Conservation (phyloP, 2,113 vertebrate genomes). For the Ranitomeya variabilis region DNA sequence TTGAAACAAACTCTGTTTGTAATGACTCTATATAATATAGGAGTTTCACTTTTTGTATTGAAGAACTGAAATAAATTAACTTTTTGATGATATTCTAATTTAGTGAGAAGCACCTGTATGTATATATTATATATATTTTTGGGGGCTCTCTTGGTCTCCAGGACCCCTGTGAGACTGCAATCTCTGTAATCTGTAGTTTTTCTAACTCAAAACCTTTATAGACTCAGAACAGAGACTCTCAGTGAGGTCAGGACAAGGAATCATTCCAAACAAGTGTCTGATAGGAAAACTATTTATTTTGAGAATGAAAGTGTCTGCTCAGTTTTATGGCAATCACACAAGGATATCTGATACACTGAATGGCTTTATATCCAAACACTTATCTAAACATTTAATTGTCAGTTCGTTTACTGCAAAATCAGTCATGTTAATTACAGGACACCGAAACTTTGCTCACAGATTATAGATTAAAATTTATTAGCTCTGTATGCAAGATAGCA, state of each 20-base stretch:
- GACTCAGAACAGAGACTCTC: background rate
- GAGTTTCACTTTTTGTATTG: too few relatives aligned
- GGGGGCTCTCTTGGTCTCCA: too few relatives aligned
- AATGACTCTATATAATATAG: too few relatives aligned
- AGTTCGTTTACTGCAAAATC: too few relatives aligned
- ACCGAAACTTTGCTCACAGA: background rate
- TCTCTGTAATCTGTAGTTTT: background rate
- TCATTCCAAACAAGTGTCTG: background rate
- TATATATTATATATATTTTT: too few relatives aligned
- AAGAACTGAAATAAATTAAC: too few relatives aligned
- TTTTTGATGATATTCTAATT: too few relatives aligned
- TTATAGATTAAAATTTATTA: background rate
- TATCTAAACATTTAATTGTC: too few relatives aligned
- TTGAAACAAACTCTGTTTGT: too few relatives aligned
- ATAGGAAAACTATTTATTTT: background rate
- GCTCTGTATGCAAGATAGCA: background rate
- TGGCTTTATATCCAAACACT: too few relatives aligned
- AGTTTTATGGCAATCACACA: background rate
- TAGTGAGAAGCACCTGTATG: too few relatives aligned
- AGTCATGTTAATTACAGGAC: background rate
- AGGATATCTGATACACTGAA: background rate
- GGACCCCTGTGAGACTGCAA: too few relatives aligned
- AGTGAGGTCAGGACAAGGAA: background rate
- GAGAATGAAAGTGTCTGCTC: background rate
- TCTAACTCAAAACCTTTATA: background rate